These are phyloP conservation scores for Xestia rhomboidea DNA, from an alignment of 2,888 invertebrate genomes.

Conservation along the genomic window DNA sequence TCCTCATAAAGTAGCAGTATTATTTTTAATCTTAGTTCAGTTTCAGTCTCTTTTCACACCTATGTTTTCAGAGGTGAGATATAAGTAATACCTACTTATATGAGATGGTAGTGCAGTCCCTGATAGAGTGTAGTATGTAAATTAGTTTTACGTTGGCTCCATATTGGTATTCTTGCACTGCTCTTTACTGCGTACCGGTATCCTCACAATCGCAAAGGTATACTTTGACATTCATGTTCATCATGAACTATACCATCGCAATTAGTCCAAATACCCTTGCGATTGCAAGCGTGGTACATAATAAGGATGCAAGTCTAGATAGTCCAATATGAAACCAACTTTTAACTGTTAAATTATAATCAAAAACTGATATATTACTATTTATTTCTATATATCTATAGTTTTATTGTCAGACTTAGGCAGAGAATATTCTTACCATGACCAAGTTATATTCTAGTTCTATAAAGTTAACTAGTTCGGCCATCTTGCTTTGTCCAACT, in stretches of 20 bases:
- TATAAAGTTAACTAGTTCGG: constrained; percentile 32
- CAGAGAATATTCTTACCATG: constrained; percentile 49
- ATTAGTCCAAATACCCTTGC: constrained; percentile 9
- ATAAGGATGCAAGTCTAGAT: not conserved
- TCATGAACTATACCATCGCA: constrained; percentile 5
- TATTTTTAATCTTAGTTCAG: not conserved
- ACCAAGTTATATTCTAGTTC: constrained; percentile 52
- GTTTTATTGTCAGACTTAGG: constrained; percentile 34
- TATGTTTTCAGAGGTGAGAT: not conserved
- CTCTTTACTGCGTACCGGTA: not conserved
- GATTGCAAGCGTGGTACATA: not conserved
- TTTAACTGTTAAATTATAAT: constrained; percentile 30
- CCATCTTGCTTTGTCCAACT: constrained; percentile 18
- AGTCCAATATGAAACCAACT: constrained; percentile 17
- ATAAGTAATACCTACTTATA: not conserved
- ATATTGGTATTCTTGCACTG: constrained; percentile 11
- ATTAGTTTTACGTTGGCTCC: constrained; percentile 14
- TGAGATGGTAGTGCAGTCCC: not conserved
- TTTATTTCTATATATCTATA: constrained; percentile 45
- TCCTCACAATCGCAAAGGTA: constrained; percentile 2
- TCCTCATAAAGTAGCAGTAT: not conserved
- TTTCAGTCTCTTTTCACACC: not conserved
- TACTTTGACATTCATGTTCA: not conserved
- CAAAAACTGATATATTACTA: constrained; percentile 40
- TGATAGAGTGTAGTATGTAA: constrained; percentile 38